phyloP scores from a whole-genome alignment of 2,797 vertebrate genomes.

The Lates japonicus region DNA sequence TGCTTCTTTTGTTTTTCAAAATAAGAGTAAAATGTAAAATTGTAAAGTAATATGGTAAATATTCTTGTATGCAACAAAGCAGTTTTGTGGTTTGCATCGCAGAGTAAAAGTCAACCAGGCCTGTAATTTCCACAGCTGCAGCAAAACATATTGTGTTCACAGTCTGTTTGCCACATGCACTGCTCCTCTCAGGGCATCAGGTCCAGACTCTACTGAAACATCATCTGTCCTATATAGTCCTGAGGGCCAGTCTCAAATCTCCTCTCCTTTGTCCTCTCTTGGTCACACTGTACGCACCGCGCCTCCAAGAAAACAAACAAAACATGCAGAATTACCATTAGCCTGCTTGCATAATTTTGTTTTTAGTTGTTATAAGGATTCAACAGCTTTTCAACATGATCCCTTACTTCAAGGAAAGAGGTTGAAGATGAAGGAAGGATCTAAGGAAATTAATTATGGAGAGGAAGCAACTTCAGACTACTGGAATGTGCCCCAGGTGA shows the following conservation, averaged over 20 bases:
- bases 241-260: slow-evolving; percentile 26
- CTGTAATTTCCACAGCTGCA: slow-evolving; percentile 51
- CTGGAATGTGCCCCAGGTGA: slow-evolving; percentile 80
- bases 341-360: slow-evolving; percentile 26
- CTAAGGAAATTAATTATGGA: slow-evolving; percentile 69
- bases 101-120: slow-evolving; percentile 51
- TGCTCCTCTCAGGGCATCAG: slow-evolving; percentile 36
- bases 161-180: slow-evolving; percentile 47
- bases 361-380: slow-evolving; percentile 7
- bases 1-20: slow-evolving; percentile 4
- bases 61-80: slow-evolving; percentile 32
- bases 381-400: slow-evolving; percentile 10
- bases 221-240: slow-evolving; percentile 28
- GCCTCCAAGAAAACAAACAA: slow-evolving; percentile 8
- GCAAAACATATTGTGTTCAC: slow-evolving; percentile 48
- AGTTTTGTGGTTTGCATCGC: slow-evolving; percentile 24
- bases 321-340: slow-evolving; percentile 24
- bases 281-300: not conserved
- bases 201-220: slow-evolving; percentile 33
- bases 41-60: slow-evolving; percentile 20
- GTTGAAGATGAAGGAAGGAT: slow-evolving; percentile 44
- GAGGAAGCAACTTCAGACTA: slow-evolving; percentile 69
- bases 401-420: slow-evolving; percentile 18
- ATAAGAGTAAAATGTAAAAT: slow-evolving; percentile 4
- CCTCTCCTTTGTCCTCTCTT: slow-evolving; percentile 12